Evolutionary conservation across 2,888 invertebrate genomes (phyloP).

Genomic region (Mimumesa dahlbomi): DNA sequence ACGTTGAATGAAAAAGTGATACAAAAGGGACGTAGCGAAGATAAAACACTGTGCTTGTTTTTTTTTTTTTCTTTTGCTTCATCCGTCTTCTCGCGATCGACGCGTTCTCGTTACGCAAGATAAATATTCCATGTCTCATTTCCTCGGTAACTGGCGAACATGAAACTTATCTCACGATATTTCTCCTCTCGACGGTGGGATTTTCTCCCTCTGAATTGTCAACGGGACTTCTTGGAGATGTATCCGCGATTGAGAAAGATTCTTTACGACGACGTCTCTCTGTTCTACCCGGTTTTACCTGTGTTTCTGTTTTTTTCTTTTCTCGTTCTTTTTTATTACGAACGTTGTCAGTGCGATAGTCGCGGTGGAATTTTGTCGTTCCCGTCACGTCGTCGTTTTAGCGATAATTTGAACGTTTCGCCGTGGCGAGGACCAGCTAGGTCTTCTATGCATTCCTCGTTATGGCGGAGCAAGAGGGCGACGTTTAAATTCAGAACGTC

Average conservation of each 20-base stretch:
- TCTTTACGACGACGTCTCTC: no score
- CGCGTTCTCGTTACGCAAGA: constrained; percentile 3
- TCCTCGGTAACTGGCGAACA: neutral
- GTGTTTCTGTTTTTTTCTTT: neutral
- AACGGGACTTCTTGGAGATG: neutral
- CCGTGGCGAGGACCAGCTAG: neutral
- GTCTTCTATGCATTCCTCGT: constrained; percentile 20
- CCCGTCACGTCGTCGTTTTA: neutral
- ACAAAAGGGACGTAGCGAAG: no score
- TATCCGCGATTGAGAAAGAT: neutral
- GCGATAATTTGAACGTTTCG: constrained; percentile 32
- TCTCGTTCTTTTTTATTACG: neutral
- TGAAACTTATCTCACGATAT: neutral
- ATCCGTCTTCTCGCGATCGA: neutral
- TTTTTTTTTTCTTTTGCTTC: no score
- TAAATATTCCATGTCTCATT: constrained; percentile 8
- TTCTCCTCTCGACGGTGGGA: neutral
- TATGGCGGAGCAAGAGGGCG: constrained; percentile 14
- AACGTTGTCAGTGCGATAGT: no score
- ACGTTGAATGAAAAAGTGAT: no score
- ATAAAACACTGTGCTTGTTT: no score
- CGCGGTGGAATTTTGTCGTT: no score
- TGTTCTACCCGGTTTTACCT: neutral
- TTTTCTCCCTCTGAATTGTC: neutral
- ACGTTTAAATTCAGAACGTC: constrained; percentile 38